Evolutionary conservation across 1,140 invertebrate species (phyloP), one percentile per base, ranked within the genome.

Genomic region (Apis dorsata): DNA sequence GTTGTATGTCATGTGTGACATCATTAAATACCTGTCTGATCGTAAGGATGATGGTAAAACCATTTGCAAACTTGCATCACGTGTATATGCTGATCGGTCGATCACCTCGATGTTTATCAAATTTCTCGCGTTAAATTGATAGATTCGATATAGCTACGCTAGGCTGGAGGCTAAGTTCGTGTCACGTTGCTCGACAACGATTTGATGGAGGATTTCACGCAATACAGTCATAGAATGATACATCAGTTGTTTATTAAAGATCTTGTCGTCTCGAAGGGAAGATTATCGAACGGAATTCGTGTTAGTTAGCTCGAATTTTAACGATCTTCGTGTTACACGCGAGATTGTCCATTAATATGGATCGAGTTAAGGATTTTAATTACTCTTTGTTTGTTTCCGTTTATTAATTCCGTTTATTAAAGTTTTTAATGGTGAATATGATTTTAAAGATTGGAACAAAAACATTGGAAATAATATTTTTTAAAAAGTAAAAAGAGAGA

Each of bases 61-160:
- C 66, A 83, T 77, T 74, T 69, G 66, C 57, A 79, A 70, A 63
- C 51, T 59, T 59, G 59, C 28, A 34, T 65, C 75, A 53, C 19
- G 28, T 4, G 15, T 9, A 5, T 21, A 1, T 24, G 72, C 34
- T 71, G 55, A 79, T 68, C 70, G 57, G 63, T 60, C 68, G 59
- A 85, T 62, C 49, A 34, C 66, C 53, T 55, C 24, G 66, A 75
- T 63, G 59, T 57, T 28, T 28, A 60, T 49, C 68, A 60, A 87
- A 85, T 88, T 88, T 71, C 66, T 15, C n/a, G 71, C 79, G 74
- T 76, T 77, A 77, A 79, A 83, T 55, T 71, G 76, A 79, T 60
- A 57, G 49, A 80, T 74, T 57, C 70, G 74, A 44, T 66, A 63
- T 51, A 66, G 53, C 60, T 24, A 21, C 0, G 13, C 24, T 53